phyloP scores from a whole-genome alignment of 2,797 vertebrate species.

The Masticophis lateralis region DNA sequence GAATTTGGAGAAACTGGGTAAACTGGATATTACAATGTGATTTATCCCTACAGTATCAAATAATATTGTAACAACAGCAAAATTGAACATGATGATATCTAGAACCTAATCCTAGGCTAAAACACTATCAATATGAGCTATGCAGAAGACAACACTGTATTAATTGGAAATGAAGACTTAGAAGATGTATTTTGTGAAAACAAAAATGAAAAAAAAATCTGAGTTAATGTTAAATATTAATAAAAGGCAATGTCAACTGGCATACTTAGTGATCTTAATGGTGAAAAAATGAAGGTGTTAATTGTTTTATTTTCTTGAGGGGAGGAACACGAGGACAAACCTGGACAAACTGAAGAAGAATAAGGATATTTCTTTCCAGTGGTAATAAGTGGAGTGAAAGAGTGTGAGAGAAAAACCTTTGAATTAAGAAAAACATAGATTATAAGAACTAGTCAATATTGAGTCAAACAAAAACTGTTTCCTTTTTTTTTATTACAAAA shows the following conservation, averaged over 20 bases:
- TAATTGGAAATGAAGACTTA: neutral
- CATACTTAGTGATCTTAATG: neutral
- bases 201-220: neutral
- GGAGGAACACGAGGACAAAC: neutral
- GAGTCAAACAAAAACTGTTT: neutral
- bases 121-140: neutral
- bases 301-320: neutral
- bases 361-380: neutral
- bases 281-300: neutral
- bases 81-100: neutral
- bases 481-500: neutral
- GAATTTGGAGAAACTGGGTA: neutral
- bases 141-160: neutral
- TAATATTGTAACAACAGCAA: neutral
- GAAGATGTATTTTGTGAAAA: neutral
- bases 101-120: neutral
- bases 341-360: neutral
- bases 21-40: neutral
- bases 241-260: neutral
- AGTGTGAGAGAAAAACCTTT: neutral
- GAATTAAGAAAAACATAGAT: neutral
- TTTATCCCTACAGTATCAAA: neutral
- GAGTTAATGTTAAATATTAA: neutral
- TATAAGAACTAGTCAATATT: neutral
- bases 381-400: neutral